Base-by-base conservation (phyloP, 2,888 invertebrate genomes). In the Frankliniella intonsa region DNA sequence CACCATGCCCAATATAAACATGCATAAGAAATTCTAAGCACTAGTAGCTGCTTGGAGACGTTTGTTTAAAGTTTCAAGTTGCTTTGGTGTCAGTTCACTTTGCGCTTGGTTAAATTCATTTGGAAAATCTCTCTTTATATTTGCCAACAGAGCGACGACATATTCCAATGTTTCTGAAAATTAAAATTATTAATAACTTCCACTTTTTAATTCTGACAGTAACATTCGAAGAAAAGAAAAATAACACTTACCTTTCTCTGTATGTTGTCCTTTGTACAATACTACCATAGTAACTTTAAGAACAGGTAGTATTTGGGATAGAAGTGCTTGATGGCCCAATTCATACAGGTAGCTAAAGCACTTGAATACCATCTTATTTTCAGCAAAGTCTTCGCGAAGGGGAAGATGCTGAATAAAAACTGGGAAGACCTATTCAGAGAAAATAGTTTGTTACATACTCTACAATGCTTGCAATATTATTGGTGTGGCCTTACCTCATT, bases 371-470 rank as follows among this genome's bases (percentile, higher is more conserved):
- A 93, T 91, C 81, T 90, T 90, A 86, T 94, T 93, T 87, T 95
- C 95, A 84, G 92, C 92, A 84, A 91, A 91, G 87, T 95, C 95
- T 87, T 93, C 92, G 83, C 92, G 91, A 81, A 95, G 87, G 0
- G 95, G 95, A 82, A 95, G 88, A 87, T 92, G 91, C 85, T 91
- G 90, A 3, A 95, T 87, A 83, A 94, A 91, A 12, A 92, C 93
- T 0, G 94, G 93, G 84, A 94, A 90, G 9, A 94, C 91, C 91
- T 92, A 85, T 27, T 86, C 85, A 81, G 84, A 79, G 83, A 83
- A 83, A 83, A 80, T 50, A 50, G 27, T 38, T 38, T 38, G 5
- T 38, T 38, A 38, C 38, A 38, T 38, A 38, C 38, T 38, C 38
- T 38, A 81, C 17, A 81, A 50, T 11, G 25, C 14, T 14, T 14